phyloP scores from a whole-genome alignment of 2,113 vertebrate genomes.

The Protobothrops mucrosquamatus region DNA sequence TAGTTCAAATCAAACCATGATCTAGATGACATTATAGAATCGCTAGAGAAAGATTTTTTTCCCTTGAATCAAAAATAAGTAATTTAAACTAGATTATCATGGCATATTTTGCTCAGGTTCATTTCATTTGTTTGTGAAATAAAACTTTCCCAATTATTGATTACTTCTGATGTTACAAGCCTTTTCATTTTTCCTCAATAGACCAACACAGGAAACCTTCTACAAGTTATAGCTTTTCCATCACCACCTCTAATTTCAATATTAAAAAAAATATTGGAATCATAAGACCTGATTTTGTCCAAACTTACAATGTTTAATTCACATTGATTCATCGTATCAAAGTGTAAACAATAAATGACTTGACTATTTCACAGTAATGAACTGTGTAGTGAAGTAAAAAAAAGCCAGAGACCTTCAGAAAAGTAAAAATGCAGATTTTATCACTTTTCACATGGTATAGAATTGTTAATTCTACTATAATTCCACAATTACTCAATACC shows the following conservation, averaged over 20 bases:
- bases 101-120: background rate
- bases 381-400: background rate
- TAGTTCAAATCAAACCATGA: background rate
- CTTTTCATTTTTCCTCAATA: background rate
- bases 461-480: background rate
- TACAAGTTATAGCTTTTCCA: background rate
- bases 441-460: rapidly evolving
- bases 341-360: background rate
- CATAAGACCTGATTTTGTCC: background rate
- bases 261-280: background rate
- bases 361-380: background rate
- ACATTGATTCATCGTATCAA: background rate
- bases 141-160: background rate
- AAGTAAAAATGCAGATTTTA: background rate
- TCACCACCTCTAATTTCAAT: background rate
- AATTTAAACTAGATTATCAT: background rate
- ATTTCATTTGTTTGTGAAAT: background rate
- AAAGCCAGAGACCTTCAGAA: background rate
- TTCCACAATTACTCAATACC: background rate
- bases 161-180: background rate
- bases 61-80: background rate
- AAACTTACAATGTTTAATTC: background rate
- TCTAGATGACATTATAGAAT: background rate
- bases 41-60: background rate
- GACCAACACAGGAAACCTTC: background rate